These are phyloP conservation scores for Pelodiscus sinensis DNA, from an alignment of 2,113 vertebrate genomes.

Conservation along the genomic window DNA sequence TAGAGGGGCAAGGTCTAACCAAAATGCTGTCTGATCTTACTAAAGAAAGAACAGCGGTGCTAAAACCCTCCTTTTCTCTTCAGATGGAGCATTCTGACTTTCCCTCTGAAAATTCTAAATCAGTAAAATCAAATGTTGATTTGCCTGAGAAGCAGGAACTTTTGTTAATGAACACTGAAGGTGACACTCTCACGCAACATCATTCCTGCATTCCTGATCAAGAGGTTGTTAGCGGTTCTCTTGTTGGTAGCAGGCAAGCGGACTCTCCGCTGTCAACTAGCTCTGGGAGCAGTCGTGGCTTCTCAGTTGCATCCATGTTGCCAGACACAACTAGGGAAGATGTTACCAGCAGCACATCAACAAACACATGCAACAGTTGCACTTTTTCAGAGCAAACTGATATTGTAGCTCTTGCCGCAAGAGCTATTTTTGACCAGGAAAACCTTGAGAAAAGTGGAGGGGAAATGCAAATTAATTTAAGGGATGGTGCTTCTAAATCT, in stretches of 20 bases:
- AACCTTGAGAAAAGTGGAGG: slow-evolving; percentile 82
- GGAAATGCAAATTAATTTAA: slow-evolving; percentile 64
- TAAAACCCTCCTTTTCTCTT: slow-evolving; percentile 64
- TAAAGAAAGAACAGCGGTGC: slow-evolving; percentile 69
- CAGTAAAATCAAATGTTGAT: slow-evolving; percentile 60
- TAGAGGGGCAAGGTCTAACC: slow-evolving; percentile 79
- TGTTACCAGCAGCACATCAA: slow-evolving; percentile 75
- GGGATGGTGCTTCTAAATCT: slow-evolving; percentile 67
- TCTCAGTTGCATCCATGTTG: slow-evolving; percentile 97
- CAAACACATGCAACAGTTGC: slow-evolving; percentile 85
- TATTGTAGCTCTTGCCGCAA: slow-evolving; percentile 90
- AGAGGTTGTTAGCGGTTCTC: slow-evolving; percentile 78
- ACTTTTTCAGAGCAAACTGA: slow-evolving; percentile 93
- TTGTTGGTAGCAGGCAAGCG: slow-evolving; percentile 82
- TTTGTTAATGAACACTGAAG: slow-evolving; percentile 74
- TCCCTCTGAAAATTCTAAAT: slow-evolving; percentile 73
- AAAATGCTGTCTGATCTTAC: slow-evolving; percentile 79
- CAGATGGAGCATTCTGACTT: slow-evolving; percentile 71
- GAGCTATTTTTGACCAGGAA: slow-evolving; percentile 94
- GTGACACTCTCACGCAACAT: slow-evolving; percentile 76
- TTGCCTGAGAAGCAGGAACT: slow-evolving; percentile 77
- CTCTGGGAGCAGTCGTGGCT: slow-evolving; percentile 88
- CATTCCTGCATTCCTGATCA: slow-evolving; percentile 86
- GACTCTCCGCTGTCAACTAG: slow-evolving; percentile 90
- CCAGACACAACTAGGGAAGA: slow-evolving; percentile 83